These are phyloP conservation scores for Zapornia atra DNA, from an alignment of 2,113 vertebrate species.

Conservation along the genomic window DNA sequence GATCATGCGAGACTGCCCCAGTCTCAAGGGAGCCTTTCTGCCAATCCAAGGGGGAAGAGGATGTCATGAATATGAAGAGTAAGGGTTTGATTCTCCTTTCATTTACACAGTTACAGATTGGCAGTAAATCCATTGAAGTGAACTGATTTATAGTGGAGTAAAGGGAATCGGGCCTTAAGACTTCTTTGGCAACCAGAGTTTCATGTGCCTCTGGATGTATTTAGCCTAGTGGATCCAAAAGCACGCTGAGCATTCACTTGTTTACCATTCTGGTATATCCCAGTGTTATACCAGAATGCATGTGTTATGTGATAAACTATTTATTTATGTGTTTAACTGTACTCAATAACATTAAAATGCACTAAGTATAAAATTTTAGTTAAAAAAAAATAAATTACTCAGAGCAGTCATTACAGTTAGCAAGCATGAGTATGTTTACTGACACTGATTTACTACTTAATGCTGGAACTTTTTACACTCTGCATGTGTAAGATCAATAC, in stretches of 20 bases:
- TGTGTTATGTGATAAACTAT: background rate
- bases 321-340: background rate
- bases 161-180: background rate
- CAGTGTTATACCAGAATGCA: too few relatives aligned
- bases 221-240: background rate
- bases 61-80: background rate
- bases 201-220: background rate
- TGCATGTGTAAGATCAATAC: background rate
- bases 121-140: background rate
- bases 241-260: background rate
- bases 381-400: background rate
- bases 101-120: background rate
- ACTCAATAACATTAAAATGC: background rate
- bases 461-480: background rate
- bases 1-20: background rate
- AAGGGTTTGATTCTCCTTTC: background rate
- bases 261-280: background rate
- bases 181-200: background rate
- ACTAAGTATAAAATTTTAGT: background rate
- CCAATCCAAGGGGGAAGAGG: background rate
- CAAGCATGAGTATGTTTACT: background rate
- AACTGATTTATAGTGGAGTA: background rate
- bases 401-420: background rate
- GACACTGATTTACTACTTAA: background rate
- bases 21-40: background rate